Evolutionary conservation across 1,140 invertebrate species (phyloP).

Genomic region (Eufriesea mexicana): DNA sequence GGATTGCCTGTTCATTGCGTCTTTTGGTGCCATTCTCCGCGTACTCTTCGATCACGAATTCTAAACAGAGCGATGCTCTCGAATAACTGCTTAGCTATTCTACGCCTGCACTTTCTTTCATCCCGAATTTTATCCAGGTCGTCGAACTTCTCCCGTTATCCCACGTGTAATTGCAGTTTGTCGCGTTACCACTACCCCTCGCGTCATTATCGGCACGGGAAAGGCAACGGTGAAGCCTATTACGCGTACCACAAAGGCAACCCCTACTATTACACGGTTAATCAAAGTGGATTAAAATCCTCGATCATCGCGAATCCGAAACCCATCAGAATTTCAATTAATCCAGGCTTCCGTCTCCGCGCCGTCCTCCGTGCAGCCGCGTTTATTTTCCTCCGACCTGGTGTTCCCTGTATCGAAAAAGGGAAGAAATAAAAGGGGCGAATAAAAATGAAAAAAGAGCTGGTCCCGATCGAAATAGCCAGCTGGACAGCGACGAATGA

Average conservation of each 20-base stretch:
- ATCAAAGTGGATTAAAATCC: not conserved
- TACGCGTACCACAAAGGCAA: not conserved
- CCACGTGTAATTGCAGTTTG: not conserved
- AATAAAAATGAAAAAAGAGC: fast-evolving
- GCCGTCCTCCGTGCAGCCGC: too few species aligned
- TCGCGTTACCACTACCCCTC: not conserved
- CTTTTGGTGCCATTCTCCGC: not conserved
- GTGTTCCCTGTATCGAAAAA: not conserved
- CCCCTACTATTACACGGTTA: not conserved
- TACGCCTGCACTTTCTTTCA: not conserved
- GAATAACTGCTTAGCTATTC: conserved; percentile 6
- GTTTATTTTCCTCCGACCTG: not conserved
- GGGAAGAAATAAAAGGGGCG: not conserved
- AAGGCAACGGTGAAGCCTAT: not conserved
- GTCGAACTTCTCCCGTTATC: not conserved
- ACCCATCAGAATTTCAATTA: not conserved
- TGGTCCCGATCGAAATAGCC: not conserved
- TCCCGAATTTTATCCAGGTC: not conserved
- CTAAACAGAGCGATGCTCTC: not conserved
- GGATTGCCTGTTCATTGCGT: conserved; percentile 7
- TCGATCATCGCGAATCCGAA: too few species aligned
- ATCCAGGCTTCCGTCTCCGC: not conserved
- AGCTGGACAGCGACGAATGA: not conserved
- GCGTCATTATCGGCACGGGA: not conserved
- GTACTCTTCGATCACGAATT: not conserved